Evolutionary conservation across 2,888 invertebrate species (phyloP), one percentile per base, ranked within the genome.

Genomic region (Pedicia rivosa): DNA sequence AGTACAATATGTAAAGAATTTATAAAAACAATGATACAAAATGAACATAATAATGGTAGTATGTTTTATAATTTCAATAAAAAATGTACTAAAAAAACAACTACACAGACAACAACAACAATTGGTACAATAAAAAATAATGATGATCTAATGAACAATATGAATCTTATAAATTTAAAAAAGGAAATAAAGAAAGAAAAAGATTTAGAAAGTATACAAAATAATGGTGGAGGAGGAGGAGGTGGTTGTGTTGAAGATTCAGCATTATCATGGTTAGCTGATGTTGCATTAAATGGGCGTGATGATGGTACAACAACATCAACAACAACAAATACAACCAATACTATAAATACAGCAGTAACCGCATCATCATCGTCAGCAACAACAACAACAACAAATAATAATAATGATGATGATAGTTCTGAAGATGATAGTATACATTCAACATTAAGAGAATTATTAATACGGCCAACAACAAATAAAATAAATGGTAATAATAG

Each of bases 361-460:
- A n/a, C n/a, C n/a, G n/a, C n/a, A n/a, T n/a, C n/a, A n/a, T n/a
- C n/a, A n/a, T n/a, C 33, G 34, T 34, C 13, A 17, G 31, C 12
- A 33, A 42, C 20, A 44, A 42, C 25, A 43, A 42, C 44, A 25
- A 12, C 16, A 26, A 35, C 16, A 16, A 33, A 33, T 24, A 22
- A 22, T 24, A 22, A 32, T 8, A 14, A 22, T 40, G 30, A 38
- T 38, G 10, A 41, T 40, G 31, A 36, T 4, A 51, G 62, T 1
- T 63, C 64, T 2, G 63, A 65, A 2, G 58, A 61, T 16, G 12
- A 35, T 35, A 77, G 75, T 14, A 78, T 76, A 56, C 84, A 78
- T 59, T 86, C 86, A 0, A 86, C 86, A 0, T 61, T 87, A 9
- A 63, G 86, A 1, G 84, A 87, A 52, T 58, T 88, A 31, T 65